phyloP scores from a whole-genome alignment of 2,888 invertebrate species.

The Nomada hirtipes region DNA sequence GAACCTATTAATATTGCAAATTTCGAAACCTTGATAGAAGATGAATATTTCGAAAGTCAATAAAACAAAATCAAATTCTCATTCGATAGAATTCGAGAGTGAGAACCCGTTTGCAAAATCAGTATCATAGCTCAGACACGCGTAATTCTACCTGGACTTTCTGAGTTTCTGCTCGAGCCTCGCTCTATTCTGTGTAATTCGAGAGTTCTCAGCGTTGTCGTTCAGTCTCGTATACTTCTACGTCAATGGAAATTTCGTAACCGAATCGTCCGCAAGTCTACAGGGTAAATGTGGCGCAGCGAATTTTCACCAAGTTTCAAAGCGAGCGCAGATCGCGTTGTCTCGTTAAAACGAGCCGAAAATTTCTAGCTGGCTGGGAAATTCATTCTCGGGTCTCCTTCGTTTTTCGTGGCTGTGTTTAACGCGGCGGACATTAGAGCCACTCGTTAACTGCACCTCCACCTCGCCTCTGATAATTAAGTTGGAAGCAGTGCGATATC shows the following conservation, averaged over 20 bases:
- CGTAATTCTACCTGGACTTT: no score
- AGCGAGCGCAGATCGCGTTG: not conserved
- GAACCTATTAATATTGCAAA: no score
- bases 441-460: conserved; percentile 41
- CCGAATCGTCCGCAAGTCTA: not conserved
- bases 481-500: conserved; percentile 23
- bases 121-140: not conserved
- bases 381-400: conserved; percentile 2
- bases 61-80: not conserved
- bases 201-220: not conserved
- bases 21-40: no score
- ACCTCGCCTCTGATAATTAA: conserved; percentile 42
- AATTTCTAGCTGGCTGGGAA: not conserved
- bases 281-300: not conserved
- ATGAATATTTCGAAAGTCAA: not conserved
- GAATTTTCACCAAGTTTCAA: not conserved
- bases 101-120: not conserved
- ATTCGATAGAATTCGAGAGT: not conserved
- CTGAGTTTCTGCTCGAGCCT: not conserved
- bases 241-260: not conserved
- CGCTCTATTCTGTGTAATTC: not conserved
- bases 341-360: not conserved
- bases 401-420: not conserved
- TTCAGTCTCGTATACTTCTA: not conserved
- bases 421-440: conserved; percentile 16